A percentile compares a stretch with the other conserved stretches of the same genome.
Conservation (phyloP, 1,140 invertebrate species). For the Drosophila tani region DNA sequence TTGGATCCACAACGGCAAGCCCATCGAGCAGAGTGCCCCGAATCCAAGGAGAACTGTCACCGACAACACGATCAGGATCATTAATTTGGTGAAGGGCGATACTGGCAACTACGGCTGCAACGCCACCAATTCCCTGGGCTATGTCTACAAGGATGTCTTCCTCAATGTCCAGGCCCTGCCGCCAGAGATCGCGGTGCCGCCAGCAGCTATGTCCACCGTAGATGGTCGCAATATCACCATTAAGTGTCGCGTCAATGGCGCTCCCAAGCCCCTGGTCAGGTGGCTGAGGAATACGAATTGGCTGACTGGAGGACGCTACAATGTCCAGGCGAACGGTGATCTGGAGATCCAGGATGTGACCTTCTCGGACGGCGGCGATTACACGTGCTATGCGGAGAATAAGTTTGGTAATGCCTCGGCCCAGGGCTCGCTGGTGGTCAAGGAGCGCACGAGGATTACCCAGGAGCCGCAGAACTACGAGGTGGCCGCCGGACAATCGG, state of each 20-base stretch:
- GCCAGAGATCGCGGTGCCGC: slow-evolving; percentile 95
- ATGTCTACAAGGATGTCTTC: slow-evolving; percentile 99
- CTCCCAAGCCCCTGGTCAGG: slow-evolving; percentile 96
- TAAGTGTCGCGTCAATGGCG: slow-evolving; percentile 97
- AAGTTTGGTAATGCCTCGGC: slow-evolving; percentile 94
- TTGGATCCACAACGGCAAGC: slow-evolving; percentile 98
- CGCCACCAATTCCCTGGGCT: slow-evolving; percentile 98
- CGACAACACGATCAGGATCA: slow-evolving; percentile 92
- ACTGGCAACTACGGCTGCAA: slow-evolving; percentile 99
- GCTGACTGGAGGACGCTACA: slow-evolving; percentile 90
- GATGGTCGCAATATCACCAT: slow-evolving; percentile 93
- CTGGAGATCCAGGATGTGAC: slow-evolving; percentile 93
- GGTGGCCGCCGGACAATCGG: slow-evolving; percentile 93
- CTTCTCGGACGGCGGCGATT: slow-evolving; percentile 94
- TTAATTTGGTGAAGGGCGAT: slow-evolving; percentile 93
- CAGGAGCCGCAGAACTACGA: slow-evolving; percentile 95
- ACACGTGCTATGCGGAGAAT: slow-evolving; percentile 96
- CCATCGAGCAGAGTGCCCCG: slow-evolving; percentile 90
- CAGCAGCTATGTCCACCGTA: slow-evolving; percentile 91
- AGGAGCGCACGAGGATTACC: slow-evolving; percentile 93
- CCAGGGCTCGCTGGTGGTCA: slow-evolving; percentile 92
- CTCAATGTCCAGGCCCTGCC: slow-evolving; percentile 97
- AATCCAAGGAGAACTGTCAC: slow-evolving; percentile 90
- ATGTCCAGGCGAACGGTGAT: slow-evolving; percentile 91
- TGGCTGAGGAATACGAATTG: slow-evolving; percentile 94